Evolutionary conservation across 2,797 vertebrate genomes (phyloP), one percentile per base, ranked within the genome.

Genomic region (Hafferia zeledoni): DNA sequence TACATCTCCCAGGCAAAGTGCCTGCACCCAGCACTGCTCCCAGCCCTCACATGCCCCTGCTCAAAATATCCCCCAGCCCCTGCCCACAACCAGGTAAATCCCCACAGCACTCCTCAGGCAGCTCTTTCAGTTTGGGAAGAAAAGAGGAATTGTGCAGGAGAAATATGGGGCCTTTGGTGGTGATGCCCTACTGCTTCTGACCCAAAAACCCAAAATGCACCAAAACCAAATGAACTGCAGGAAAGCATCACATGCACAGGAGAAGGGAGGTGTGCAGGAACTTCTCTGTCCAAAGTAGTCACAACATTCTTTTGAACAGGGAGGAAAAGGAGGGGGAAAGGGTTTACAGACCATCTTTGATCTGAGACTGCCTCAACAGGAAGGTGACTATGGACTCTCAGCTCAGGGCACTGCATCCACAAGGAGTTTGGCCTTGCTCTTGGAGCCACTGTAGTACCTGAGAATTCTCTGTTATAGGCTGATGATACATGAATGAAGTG

Each of bases 11-110:
- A 57, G 43, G 81, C 87, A 92, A 93, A 86, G 35, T 13, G 23
- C 50, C 44, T 86, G 86, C 50, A 70, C 46, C 92, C 85, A 94
- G 82, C 81, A 84, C 77, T 79, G 5, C 90, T 76, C 68, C 91
- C 81, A 94, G 85, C 76, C 89, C 80, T 96, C 89, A 13, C 78
- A 44, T 89, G 90, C 31, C 88, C 81, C 85, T 35, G 90, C 93
- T 55, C 46, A 75, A 98, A 97, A 96, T 91, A 95, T 75, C 93
- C 10, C 30, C 30, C 2, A 71, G 56, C 37, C 55, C 37, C 8
- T 57, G 64, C 47, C 88, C 82, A 56, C 60, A 41, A 9, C 30
- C 83, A 90, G 86, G 56, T 68, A 56, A 56, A 35, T 31, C 67
- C 82, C 63, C 70, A 19, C 55, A 77, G 64, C 35, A 8, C 69